A percentile compares a stretch with the other conserved stretches of the same genome.
Conservation (phyloP, 35 echinoderm and acorn worm genomes). For the Ophiothrix spiculata region DNA sequence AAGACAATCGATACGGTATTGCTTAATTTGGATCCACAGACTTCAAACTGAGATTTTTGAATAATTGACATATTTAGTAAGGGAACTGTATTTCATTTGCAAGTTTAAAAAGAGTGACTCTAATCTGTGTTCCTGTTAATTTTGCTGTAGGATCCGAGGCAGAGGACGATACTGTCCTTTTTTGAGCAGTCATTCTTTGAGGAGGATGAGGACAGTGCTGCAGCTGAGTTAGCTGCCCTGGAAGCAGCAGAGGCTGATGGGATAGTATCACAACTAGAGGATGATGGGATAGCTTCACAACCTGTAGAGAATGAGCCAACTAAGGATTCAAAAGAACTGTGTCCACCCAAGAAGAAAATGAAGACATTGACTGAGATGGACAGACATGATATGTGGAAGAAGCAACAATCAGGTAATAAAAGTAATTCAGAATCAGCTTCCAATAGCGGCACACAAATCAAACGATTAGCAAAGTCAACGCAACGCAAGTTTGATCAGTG, state of each 20-base stretch:
- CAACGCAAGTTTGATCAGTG: not conserved
- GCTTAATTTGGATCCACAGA: too few species aligned
- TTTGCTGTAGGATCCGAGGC: constrained; percentile 41
- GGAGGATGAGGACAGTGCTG: constrained; percentile 16
- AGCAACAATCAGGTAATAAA: too few species aligned
- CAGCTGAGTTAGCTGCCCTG: constrained; percentile 35
- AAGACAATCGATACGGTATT: too few species aligned
- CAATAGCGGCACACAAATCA: not conserved
- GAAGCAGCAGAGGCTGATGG: constrained; percentile 33
- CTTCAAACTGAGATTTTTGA: too few species aligned
- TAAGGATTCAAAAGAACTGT: not conserved
- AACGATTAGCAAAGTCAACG: constrained; percentile 2
- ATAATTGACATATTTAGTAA: too few species aligned
- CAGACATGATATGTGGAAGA: not conserved
- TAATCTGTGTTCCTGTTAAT: too few species aligned
- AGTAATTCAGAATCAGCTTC: not conserved
- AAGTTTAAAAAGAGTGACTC: too few species aligned
- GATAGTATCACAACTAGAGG: too few species aligned
- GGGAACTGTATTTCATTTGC: too few species aligned
- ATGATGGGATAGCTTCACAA: too few species aligned
- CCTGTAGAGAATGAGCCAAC: not conserved
- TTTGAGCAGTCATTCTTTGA: constrained; percentile 66
- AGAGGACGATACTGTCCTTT: constrained; percentile 50
- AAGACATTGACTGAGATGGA: not conserved
- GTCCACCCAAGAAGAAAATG: not conserved